phyloP scores from a whole-genome alignment of 2,797 vertebrate species.

The Channa striata region DNA sequence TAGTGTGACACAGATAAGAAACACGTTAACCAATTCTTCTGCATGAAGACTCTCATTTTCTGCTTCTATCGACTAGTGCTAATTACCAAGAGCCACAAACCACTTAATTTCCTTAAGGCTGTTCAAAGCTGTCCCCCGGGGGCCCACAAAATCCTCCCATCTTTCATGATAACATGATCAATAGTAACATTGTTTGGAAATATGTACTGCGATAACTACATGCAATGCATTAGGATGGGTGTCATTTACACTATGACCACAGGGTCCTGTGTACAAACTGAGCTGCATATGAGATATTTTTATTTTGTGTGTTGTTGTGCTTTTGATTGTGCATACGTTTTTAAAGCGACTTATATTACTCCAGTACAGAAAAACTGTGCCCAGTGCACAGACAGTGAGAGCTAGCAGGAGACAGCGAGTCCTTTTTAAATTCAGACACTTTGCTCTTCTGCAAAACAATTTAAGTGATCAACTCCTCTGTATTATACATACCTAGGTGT shows the following conservation, averaged over 20 bases:
- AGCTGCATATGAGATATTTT: too few relatives aligned
- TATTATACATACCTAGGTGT: too few relatives aligned
- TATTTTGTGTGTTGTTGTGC: background rate
- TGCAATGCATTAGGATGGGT: background rate
- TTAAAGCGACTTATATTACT: background rate
- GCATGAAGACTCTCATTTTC: slow-evolving; percentile 34
- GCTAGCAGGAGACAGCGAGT: background rate
- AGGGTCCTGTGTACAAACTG: background rate
- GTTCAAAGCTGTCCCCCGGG: background rate
- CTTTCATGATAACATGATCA: slow-evolving; percentile 3
- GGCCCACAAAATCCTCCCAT: background rate
- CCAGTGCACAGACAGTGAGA: background rate
- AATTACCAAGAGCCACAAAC: slow-evolving; percentile 24
- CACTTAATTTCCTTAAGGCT: slow-evolving; percentile 3
- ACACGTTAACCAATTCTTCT: slow-evolving; percentile 48
- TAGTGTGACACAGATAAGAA: slow-evolving; percentile 54
- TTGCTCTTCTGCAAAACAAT: too few relatives aligned
- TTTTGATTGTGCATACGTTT: background rate
- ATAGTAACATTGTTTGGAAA: background rate
- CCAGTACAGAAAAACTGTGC: background rate
- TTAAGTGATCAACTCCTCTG: too few relatives aligned
- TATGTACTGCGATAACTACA: background rate
- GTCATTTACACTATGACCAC: background rate
- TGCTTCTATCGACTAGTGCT: slow-evolving; percentile 13
- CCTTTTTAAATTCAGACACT: too few relatives aligned